A percentile compares a stretch with the other conserved stretches of the same genome.
phyloP scores from a whole-genome alignment of 2,113 vertebrate genomes.

The Nycticebus coucang region DNA sequence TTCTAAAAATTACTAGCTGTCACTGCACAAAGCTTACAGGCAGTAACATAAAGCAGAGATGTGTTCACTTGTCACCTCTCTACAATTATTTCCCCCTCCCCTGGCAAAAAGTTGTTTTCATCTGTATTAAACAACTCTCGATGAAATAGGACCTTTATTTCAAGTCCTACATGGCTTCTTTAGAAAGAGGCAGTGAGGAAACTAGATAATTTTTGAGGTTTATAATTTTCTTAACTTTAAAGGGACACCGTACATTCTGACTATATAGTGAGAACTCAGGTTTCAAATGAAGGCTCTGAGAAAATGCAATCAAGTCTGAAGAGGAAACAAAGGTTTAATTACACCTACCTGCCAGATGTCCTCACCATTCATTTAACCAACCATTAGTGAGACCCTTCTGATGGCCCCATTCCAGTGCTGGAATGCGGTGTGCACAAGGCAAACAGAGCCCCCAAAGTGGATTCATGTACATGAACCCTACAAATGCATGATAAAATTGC shows the following conservation, averaged over 20 bases:
- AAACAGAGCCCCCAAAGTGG: background rate
- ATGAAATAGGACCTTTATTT: slow-evolving; percentile 18
- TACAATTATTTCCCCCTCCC: background rate
- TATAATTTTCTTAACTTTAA: background rate
- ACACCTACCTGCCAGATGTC: background rate
- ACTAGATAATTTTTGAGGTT: background rate
- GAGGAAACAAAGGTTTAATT: background rate
- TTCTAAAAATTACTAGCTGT: background rate
- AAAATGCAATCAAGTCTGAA: slow-evolving; percentile 8
- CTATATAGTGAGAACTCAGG: background rate
- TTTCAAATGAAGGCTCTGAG: slow-evolving; percentile 23
- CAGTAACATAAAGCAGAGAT: background rate
- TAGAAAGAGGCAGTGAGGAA: background rate
- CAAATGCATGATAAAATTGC: background rate
- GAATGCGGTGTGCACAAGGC: background rate
- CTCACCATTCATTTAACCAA: background rate
- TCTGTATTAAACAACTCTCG: background rate
- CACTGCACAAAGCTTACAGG: background rate
- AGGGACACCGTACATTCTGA: background rate
- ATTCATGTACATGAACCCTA: too few relatives aligned
- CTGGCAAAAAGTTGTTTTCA: background rate
- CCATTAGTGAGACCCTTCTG: background rate
- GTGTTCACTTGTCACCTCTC: background rate
- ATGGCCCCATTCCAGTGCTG: background rate
- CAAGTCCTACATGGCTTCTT: background rate